Evolutionary conservation across 2,113 vertebrate genomes (phyloP).

Genomic region (Catharus fuscescens): DNA sequence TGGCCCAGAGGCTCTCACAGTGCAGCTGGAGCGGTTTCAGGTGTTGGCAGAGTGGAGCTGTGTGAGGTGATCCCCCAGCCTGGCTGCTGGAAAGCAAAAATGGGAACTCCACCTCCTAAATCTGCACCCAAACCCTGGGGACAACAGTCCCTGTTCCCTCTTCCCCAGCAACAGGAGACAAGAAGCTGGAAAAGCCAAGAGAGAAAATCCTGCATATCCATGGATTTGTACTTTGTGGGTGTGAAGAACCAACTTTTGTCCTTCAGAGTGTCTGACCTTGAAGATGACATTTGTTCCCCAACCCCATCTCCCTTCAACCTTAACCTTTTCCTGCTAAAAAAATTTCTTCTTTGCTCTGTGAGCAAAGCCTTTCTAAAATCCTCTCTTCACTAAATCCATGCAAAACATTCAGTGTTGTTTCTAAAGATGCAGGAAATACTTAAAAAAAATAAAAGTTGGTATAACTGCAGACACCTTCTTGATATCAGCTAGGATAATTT

Average conservation of each 20-base stretch:
- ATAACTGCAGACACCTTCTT: neutral
- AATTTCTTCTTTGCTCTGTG: rapidly evolving
- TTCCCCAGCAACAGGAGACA: neutral
- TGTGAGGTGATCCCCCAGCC: neutral
- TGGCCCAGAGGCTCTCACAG: neutral
- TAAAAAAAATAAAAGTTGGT: neutral
- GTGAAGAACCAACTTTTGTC: neutral
- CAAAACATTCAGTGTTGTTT: neutral
- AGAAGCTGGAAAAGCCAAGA: neutral
- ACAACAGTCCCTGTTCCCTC: neutral
- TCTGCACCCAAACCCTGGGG: neutral
- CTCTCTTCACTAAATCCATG: neutral
- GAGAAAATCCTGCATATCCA: neutral
- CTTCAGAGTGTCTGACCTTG: neutral
- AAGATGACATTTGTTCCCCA: neutral
- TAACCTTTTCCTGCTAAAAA: neutral
- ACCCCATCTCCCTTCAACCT: neutral
- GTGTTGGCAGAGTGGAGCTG: neutral
- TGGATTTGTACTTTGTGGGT: neutral
- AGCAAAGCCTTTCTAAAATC: neutral
- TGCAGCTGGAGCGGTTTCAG: neutral
- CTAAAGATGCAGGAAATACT: neutral
- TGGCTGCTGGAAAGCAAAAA: neutral
- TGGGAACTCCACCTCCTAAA: neutral
- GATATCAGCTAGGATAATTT: neutral